phyloP scores from a whole-genome alignment of 2,888 invertebrate species.

The Amaurobius ferox region DNA sequence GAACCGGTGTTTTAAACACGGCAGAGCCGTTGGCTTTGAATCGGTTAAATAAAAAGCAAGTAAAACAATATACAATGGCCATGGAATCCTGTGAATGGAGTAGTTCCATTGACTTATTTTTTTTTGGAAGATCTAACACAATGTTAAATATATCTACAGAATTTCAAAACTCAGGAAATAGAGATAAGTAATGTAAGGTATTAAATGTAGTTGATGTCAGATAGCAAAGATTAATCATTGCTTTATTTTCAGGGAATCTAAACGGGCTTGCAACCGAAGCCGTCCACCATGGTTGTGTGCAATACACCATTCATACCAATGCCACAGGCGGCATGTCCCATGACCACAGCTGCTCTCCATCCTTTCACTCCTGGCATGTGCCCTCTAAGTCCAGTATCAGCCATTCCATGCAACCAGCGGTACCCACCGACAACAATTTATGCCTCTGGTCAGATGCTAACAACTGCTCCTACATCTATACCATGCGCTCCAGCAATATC shows the following conservation, averaged over 20 bases:
- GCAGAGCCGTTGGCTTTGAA: too few relatives aligned
- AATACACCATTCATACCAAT: slow-evolving; percentile 27
- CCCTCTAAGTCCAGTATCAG: not conserved
- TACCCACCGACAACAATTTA: slow-evolving; percentile 18
- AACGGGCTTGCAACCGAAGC: not conserved
- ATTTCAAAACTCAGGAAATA: too few relatives aligned
- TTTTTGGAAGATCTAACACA: too few relatives aligned
- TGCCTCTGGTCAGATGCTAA: not conserved
- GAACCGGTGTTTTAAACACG: too few relatives aligned
- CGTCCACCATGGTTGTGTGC: slow-evolving; percentile 44
- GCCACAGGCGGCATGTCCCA: slow-evolving; percentile 28
- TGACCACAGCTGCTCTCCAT: slow-evolving; percentile 11
- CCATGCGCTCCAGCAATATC: slow-evolving; percentile 20
- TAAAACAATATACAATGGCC: too few relatives aligned
- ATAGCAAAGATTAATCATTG: too few relatives aligned
- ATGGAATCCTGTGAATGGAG: too few relatives aligned
- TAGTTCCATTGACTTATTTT: too few relatives aligned
- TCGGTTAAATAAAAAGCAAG: too few relatives aligned
- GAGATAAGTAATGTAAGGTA: too few relatives aligned
- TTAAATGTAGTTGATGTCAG: too few relatives aligned
- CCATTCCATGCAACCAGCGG: slow-evolving; percentile 22
- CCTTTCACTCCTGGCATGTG: slow-evolving; percentile 27
- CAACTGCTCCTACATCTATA: not conserved
- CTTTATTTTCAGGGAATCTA: not conserved
- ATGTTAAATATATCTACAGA: too few relatives aligned